These are phyloP conservation scores for Ginglymostoma cirratum DNA, from an alignment of 2,113 vertebrate species.

Conservation along the genomic window DNA sequence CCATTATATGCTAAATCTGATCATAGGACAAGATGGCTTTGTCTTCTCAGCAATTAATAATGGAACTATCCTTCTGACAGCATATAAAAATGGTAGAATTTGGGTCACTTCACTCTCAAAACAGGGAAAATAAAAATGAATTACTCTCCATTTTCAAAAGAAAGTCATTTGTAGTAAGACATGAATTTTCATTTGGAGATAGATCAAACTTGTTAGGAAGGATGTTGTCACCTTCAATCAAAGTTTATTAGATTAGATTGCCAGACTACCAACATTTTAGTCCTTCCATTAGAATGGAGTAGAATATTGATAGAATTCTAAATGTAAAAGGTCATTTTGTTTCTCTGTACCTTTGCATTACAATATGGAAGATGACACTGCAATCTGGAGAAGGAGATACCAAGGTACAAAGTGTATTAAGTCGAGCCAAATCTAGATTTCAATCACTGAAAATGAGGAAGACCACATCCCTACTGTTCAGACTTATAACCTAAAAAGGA, in stretches of 20 bases:
- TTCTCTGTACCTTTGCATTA: not conserved
- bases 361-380: constrained; percentile 11
- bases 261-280: not conserved
- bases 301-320: constrained; percentile 25
- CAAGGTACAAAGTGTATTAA: not conserved
- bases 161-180: not conserved
- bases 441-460: not conserved
- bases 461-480: not conserved
- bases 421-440: not conserved
- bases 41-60: not conserved
- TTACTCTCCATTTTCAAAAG: not conserved
- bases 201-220: not conserved
- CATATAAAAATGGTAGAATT: not conserved
- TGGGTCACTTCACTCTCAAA: not conserved
- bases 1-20: not conserved
- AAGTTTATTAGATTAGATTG: not conserved
- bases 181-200: not conserved
- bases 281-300: not conserved
- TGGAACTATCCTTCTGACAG: not conserved
- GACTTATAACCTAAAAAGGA: not conserved
- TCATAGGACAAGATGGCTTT: not conserved
- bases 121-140: not conserved
- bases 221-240: not conserved
- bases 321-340: constrained; percentile 3
- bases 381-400: not conserved